phyloP scores from a whole-genome alignment of 1,140 invertebrate genomes.

The Penaeus chinensis region DNA sequence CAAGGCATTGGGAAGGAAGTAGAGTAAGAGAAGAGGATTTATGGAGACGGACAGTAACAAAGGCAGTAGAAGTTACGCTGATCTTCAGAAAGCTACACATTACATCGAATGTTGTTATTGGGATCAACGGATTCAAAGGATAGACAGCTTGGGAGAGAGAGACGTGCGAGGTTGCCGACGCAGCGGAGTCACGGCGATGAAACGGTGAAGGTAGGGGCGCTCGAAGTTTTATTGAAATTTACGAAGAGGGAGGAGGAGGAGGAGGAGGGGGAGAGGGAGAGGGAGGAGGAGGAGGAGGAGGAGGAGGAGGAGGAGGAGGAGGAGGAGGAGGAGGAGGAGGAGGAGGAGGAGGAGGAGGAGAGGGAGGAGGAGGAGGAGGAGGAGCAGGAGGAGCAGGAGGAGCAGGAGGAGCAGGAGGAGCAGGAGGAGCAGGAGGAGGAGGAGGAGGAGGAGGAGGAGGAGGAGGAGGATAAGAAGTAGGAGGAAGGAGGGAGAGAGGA shows the following conservation, averaged over 20 bases:
- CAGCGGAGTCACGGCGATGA: not conserved
- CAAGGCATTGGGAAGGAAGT: not conserved
- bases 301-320: not conserved
- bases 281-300: not conserved
- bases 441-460: not conserved
- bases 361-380: not conserved
- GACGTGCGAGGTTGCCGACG: no score
- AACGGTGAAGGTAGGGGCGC: not conserved
- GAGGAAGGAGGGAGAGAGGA: conserved; percentile 4
- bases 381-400: conserved; percentile 12
- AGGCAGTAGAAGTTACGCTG: no score
- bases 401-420: not conserved
- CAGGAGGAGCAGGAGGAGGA: not conserved
- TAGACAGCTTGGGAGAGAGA: no score
- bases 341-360: not conserved
- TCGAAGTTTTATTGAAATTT: no score
- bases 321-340: not conserved
- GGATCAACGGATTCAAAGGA: no score
- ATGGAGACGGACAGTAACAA: not conserved
- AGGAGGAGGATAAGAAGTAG: conserved; percentile 15
- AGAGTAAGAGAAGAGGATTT: not conserved
- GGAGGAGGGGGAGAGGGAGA: no score
- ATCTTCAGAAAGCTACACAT: no score
- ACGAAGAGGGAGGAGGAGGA: not conserved
- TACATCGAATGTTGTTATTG: no score